Conservation (phyloP, 2,888 invertebrate genomes). For the Pseudanteris insignis region DNA sequence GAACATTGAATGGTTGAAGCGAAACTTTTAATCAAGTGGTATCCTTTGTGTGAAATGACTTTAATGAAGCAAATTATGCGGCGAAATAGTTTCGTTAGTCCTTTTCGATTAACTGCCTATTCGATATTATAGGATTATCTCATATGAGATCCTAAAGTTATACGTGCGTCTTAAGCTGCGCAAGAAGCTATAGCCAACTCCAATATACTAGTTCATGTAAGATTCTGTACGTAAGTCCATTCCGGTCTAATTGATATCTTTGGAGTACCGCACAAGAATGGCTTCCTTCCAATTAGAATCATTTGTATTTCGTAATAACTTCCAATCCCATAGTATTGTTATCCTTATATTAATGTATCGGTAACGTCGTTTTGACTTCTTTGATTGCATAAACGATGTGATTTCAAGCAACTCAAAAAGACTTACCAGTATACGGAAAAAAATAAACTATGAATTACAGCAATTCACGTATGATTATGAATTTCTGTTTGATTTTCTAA, state of each 20-base stretch:
- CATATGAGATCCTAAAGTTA: constrained; percentile 42
- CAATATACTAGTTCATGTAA: constrained; percentile 32
- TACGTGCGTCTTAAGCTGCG: constrained; percentile 28
- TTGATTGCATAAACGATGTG: too few species aligned
- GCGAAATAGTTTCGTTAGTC: constrained; percentile 20
- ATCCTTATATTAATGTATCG: too few species aligned
- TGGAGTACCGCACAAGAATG: constrained; percentile 4
- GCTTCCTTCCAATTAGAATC: constrained; percentile 21
- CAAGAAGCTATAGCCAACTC: constrained; percentile 29
- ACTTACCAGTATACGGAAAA: too few species aligned
- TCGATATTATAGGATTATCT: constrained; percentile 41
- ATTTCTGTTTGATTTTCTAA: too few species aligned
- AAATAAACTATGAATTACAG: too few species aligned
- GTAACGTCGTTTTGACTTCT: too few species aligned
- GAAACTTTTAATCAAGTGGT: too few species aligned
- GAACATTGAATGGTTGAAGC: too few species aligned
- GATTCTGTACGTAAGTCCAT: constrained; percentile 26
- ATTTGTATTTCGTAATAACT: constrained; percentile 4
- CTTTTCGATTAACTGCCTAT: constrained; percentile 30
- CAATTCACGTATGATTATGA: too few species aligned
- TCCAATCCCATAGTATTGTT: too few species aligned
- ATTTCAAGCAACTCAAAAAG: too few species aligned
- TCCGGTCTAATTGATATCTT: constrained; percentile 25
- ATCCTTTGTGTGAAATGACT: constrained; percentile 24
- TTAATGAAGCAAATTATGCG: constrained; percentile 37